Percentiles rank a stretch among this genome's conserved stretches.
Conservation (phyloP, 2,888 invertebrate genomes). For the Cosmia trapezina region DNA sequence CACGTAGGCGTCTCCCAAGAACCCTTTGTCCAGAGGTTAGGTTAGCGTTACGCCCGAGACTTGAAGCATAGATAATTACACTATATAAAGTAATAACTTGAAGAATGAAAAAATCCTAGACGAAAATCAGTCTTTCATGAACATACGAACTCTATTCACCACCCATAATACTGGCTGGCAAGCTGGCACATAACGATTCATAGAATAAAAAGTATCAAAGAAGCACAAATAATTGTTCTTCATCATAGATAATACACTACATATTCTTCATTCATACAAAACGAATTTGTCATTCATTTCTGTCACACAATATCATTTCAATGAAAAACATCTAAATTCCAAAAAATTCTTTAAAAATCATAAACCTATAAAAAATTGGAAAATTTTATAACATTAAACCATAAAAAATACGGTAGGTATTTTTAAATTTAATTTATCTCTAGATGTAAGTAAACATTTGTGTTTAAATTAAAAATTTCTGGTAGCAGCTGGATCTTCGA, state of each 20-base stretch:
- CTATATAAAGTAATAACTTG: no score
- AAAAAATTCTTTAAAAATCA: slow-evolving; percentile 49
- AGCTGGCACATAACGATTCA: not conserved
- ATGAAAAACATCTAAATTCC: slow-evolving; percentile 54
- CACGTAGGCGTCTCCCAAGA: not conserved
- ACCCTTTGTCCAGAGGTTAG: not conserved
- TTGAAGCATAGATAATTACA: no score
- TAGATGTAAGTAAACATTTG: not conserved
- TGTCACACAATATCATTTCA: slow-evolving; percentile 45
- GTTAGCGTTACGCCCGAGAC: not conserved
- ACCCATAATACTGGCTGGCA: not conserved
- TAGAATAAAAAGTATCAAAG: not conserved
- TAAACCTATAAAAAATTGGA: slow-evolving; percentile 51
- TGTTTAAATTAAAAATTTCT: not conserved
- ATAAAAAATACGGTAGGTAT: slow-evolving; percentile 55
- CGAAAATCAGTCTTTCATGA: no score
- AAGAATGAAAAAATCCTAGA: not conserved
- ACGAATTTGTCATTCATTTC: slow-evolving; percentile 37
- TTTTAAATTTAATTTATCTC: not conserved
- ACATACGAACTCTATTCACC: slow-evolving; percentile 3
- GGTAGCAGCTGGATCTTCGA: no score
- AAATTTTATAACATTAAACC: slow-evolving; percentile 39
- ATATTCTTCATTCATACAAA: slow-evolving; percentile 35
- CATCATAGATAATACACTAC: no score
- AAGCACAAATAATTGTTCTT: not conserved